Evolutionary conservation across 2,797 vertebrate genomes (phyloP), one percentile per base, ranked within the genome.

Genomic region (Cossypha caffra): DNA sequence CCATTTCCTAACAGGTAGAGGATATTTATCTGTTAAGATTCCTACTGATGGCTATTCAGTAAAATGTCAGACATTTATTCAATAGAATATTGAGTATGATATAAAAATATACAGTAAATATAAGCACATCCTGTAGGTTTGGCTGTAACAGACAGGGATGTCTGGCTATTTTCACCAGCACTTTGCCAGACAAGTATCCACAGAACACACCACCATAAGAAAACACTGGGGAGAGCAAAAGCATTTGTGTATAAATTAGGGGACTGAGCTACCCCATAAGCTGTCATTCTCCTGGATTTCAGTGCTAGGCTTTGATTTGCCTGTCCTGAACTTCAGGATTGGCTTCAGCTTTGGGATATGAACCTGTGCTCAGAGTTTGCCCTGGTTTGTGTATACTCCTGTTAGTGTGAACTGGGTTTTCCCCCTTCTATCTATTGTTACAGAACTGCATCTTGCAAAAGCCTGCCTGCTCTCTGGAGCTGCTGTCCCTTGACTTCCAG

Each of bases 81-180:
- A 86, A 77, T 87, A 90, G 66, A 84, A 81, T 92, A 95, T 76
- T 95, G 79, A 57, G 63, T 74, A 94, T 86, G 91, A 93, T 84
- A 96, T 90, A 94, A 96, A 96, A 96, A 95, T 88, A 95, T 76
- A 95, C 93, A 94, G 96, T 89, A 95, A 96, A 83, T 95, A 88
- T 71, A 95, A 94, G 93, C 66, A 94, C 52, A 84, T 88, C 59
- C 47, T 81, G 52, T 73, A 87, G 72, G 84, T 83, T 73, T 91
- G 84, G 83, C 68, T 90, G 76, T 68, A 73, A 93, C 51, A 87
- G 61, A 48, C 25, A 72, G 42, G 81, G 61, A 35, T 76, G 45
- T 92, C 88, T 64, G 72, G 45, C n/a, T 76, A 16, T 91, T 80
- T 93, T 86, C 77, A 91, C 82, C 91, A 93, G 75, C 7, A 0